These are phyloP conservation scores for Calliopum simillimum DNA, from an alignment of 2,888 invertebrate genomes.

Conservation along the genomic window DNA sequence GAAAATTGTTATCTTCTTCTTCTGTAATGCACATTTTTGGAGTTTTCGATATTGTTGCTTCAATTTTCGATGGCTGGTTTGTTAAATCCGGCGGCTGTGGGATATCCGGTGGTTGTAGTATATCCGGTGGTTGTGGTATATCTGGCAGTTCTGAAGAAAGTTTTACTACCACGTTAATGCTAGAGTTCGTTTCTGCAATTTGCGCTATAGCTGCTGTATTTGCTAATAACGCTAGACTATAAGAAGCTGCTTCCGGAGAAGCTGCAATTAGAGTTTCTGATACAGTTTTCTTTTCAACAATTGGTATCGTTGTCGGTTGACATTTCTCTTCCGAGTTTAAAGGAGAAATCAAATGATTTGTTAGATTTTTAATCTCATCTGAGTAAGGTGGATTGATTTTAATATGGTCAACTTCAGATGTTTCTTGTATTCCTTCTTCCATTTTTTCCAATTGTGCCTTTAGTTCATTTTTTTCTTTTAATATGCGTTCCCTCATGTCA, in stretches of 20 bases:
- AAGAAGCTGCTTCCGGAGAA: not conserved
- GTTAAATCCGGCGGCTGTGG: not conserved
- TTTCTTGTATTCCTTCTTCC: slow-evolving; percentile 23
- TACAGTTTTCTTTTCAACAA: too few species aligned
- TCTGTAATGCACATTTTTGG: not conserved
- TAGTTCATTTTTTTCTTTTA: not conserved
- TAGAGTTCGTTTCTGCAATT: not conserved
- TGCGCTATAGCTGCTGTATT: slow-evolving; percentile 33
- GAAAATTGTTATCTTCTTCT: not conserved
- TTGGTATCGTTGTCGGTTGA: too few species aligned
- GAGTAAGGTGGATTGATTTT: too few species aligned
- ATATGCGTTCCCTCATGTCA: not conserved
- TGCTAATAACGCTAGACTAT: slow-evolving; percentile 38
- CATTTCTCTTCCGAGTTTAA: too few species aligned
- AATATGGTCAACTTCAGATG: slow-evolving; percentile 10
- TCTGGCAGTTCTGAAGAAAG: not conserved
- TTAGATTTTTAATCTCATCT: not conserved
- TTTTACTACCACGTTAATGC: not conserved
- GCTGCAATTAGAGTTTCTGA: too few species aligned
- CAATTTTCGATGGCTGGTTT: not conserved
- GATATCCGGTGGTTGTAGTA: not conserved
- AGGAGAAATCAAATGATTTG: too few species aligned
- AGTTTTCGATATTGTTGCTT: not conserved
- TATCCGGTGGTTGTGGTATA: not conserved
- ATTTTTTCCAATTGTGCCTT: not conserved